Base-by-base conservation (phyloP, 2,113 vertebrate species). In the Laticauda colubrina region DNA sequence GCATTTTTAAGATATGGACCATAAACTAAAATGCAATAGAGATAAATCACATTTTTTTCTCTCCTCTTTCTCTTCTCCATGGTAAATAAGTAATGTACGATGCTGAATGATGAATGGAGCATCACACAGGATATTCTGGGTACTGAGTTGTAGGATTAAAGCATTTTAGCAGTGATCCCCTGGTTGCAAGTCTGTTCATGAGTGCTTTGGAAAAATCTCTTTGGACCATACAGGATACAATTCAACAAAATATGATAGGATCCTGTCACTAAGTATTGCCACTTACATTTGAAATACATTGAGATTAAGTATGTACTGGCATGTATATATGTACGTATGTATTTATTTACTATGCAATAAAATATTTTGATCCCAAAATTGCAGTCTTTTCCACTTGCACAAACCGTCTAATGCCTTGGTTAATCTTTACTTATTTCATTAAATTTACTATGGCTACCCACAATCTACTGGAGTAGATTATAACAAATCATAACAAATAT, bases 81-180 rank as follows among this genome's bases (percentile, higher is more conserved):
- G 21, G 88, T 90, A 86, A 85, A 93, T 89, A 93, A 89, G 69
- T 93, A 89, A 90, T 86, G 55, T 51, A 86, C 29, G 85, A 90
- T 59, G 69, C 21, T 53, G 88, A 90, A 90, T 90, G 88, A 93
- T 93, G 75, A 90, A 90, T 59, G 48, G 24, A 93, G 55, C 43
- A 59, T 29, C 89, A 20, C 39, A 59, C 34, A 75, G 39, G 18
- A 48, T 18, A 69, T 53, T 45, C 57, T 56, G 34, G 29, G 51
- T 53, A 53, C 56, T n/a, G 56, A 55, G 9, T 39, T 34, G 26
- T 48, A 45, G 87, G 61, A 55, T 29, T 53, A 85, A 56, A 81
- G 43, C 56, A 9, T 85, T 87, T 91, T 39, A 89, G 39, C 18
- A 85, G n/a, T 51, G 29, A 92, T 56, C 85, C 87, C 45, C 39